Evolutionary conservation across 2,113 vertebrate species (phyloP).

Genomic region (Lepisosteus oculatus): DNA sequence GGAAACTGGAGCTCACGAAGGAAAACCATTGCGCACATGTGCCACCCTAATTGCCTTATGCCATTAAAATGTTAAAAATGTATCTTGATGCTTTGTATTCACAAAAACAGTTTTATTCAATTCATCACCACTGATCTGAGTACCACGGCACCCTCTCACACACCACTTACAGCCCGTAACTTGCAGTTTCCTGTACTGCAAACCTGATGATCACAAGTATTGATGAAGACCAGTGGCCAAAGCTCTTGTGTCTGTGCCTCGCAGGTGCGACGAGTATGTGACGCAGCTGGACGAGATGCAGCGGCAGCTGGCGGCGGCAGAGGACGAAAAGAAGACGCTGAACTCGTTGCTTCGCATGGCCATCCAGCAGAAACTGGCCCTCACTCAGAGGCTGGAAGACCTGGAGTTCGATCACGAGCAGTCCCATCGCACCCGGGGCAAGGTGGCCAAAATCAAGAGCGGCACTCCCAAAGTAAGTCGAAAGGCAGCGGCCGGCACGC

Average conservation of each 20-base stretch:
- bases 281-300: constrained; percentile 98
- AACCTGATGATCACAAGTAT: no score
- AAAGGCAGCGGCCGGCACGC: constrained; percentile 65
- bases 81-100: no score
- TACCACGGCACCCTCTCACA: no score
- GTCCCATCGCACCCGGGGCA: constrained; percentile 84
- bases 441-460: constrained; percentile 86
- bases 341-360: constrained; percentile 96
- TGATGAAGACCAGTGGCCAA: not conserved
- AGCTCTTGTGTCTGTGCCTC: not conserved
- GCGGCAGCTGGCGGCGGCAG: constrained; percentile 92
- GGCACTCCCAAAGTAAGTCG: constrained; percentile 97
- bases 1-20: no score
- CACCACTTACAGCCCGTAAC: no score
- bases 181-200: no score
- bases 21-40: no score
- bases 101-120: no score
- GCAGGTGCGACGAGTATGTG: constrained; percentile 94
- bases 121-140: no score
- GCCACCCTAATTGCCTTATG: no score
- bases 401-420: constrained; percentile 98
- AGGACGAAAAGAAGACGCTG: constrained; percentile 97
- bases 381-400: constrained; percentile 95
- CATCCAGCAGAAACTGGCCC: constrained; percentile 96
- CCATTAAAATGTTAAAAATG: no score